These are phyloP conservation scores for Diceros bicornis DNA, from an alignment of 2,797 vertebrate genomes.

Conservation along the genomic window DNA sequence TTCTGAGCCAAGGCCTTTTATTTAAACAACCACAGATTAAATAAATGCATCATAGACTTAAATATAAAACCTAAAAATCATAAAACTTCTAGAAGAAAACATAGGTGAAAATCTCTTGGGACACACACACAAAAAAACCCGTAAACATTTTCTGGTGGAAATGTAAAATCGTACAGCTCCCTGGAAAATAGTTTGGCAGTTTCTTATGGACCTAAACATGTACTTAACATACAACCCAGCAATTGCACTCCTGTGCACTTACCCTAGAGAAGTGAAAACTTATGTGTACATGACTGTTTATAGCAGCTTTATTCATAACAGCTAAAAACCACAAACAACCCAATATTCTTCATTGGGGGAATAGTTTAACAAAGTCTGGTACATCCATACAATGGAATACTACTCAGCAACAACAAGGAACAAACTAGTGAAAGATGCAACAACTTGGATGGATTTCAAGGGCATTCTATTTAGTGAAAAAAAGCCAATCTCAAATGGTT, in stretches of 20 bases:
- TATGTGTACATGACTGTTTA: not conserved
- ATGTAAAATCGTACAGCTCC: not conserved
- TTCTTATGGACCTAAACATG: not conserved
- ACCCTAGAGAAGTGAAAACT: not conserved
- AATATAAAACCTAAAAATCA: conserved; percentile 21
- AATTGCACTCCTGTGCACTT: not conserved
- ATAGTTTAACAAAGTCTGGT: not conserved
- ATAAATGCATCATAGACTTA: not conserved
- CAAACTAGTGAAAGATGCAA: not conserved
- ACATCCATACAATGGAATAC: not conserved
- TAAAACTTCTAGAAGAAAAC: conserved; percentile 50
- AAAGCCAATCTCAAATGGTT: not conserved
- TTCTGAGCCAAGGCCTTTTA: conserved; percentile 11
- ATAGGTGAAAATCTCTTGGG: not conserved
- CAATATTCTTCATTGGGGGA: not conserved
- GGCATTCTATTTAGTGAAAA: not conserved
- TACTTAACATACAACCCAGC: not conserved
- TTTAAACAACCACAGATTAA: not conserved
- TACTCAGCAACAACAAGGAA: not conserved
- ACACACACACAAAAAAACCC: not conserved
- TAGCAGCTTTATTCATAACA: not conserved
- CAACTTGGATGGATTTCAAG: not conserved
- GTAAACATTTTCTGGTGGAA: not conserved
- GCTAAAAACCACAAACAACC: not conserved
- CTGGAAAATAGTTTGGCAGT: not conserved